Conservation (phyloP, 2,797 vertebrate species). For the Oreochromis mossambicus region DNA sequence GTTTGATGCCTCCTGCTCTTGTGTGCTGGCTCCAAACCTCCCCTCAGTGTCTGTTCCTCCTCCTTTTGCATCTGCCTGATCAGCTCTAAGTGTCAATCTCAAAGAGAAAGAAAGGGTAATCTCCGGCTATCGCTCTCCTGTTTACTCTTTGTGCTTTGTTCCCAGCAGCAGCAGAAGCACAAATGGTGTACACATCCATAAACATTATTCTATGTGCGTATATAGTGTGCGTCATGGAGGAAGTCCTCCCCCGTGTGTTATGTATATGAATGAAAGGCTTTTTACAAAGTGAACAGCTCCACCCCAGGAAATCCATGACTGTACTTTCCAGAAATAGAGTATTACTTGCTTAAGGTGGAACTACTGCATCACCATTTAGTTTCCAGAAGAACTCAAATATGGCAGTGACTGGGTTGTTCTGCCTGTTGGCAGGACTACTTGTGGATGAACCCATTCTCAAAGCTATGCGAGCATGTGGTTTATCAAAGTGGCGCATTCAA, state of each 20-base stretch:
- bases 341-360: conserved; percentile 60
- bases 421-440: background rate
- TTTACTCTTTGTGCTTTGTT: background rate
- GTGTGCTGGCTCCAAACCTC: background rate
- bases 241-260: conserved; percentile 28
- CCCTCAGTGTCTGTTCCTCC: background rate
- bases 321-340: conserved; percentile 68
- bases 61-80: conserved; percentile 25
- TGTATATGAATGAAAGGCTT: conserved; percentile 69
- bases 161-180: conserved; percentile 21
- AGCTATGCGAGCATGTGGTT: background rate
- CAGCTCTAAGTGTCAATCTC: conserved; percentile 32
- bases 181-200: conserved; percentile 61
- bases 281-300: conserved; percentile 45
- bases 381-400: conserved; percentile 37
- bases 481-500: background rate
- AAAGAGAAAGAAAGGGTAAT: background rate
- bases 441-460: conserved; percentile 21
- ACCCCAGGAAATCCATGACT: conserved; percentile 60
- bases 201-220: conserved; percentile 57
- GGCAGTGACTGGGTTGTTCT: conserved; percentile 17
- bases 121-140: background rate
- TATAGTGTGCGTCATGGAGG: conserved; percentile 67
- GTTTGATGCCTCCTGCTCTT: background rate
- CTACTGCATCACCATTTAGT: conserved; percentile 54